phyloP scores from a whole-genome alignment of 2,113 vertebrate genomes.

The Caranx ignobilis region DNA sequence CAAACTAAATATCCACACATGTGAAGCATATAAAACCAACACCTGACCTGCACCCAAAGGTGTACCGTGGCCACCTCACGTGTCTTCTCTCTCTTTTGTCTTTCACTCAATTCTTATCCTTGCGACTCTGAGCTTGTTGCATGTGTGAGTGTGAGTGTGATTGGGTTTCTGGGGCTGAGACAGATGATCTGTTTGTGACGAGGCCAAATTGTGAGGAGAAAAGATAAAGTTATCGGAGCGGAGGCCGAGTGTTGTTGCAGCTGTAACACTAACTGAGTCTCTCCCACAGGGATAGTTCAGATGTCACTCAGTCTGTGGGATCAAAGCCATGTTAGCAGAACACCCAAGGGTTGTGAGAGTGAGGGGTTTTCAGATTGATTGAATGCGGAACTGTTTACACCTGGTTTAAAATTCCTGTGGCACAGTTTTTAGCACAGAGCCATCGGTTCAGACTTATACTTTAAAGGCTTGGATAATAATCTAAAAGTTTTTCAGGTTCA shows the following conservation, averaged over 20 bases:
- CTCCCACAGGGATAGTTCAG: not conserved
- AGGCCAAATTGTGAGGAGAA: conserved; percentile 51
- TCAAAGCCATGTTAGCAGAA: not conserved
- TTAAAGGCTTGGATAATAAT: no score
- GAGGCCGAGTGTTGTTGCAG: conserved; percentile 23
- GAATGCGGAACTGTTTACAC: not conserved
- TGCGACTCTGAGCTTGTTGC: conserved; percentile 23
- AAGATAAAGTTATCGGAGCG: conserved; percentile 54
- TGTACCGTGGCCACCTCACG: not conserved
- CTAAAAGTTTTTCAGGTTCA: no score
- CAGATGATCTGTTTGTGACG: conserved; percentile 65
- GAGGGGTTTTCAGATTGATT: not conserved
- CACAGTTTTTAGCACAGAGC: not conserved
- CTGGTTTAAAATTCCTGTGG: not conserved
- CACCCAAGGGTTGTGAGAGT: not conserved
- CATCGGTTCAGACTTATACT: not conserved
- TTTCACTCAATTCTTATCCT: not conserved
- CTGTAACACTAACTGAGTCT: conserved; percentile 23
- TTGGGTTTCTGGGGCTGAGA: conserved; percentile 59
- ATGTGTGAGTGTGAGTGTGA: conserved; percentile 25
- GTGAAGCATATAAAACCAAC: no score
- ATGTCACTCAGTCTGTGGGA: not conserved
- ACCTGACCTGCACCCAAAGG: not conserved
- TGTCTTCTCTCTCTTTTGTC: not conserved
- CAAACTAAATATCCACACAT: not conserved